These are phyloP conservation scores for Petrocephalus schoutedeni DNA, from an alignment of 2,797 vertebrate genomes.

Conservation along the genomic window DNA sequence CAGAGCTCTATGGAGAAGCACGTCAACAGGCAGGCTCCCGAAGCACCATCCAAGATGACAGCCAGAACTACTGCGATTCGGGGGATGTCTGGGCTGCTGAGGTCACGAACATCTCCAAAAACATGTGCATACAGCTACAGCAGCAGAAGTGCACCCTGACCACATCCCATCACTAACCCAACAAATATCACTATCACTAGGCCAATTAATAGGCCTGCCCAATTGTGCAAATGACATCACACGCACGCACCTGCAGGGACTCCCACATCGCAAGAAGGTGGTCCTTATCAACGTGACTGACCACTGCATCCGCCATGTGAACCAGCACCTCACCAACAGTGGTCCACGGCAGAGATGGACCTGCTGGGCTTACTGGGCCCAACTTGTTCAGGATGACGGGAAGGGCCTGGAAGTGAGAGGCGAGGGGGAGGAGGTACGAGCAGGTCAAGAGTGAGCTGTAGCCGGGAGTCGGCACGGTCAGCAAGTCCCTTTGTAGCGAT, in stretches of 20 bases:
- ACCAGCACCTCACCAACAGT: constrained; percentile 73
- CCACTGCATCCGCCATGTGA: constrained; percentile 74
- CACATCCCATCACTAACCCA: neutral
- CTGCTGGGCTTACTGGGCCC: constrained; percentile 68
- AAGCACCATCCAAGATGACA: neutral
- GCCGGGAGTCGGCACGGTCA: neutral
- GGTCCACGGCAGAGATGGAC: constrained; percentile 68
- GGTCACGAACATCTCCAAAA: neutral
- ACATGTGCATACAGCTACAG: neutral
- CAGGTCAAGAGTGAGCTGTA: neutral
- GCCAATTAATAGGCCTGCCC: neutral
- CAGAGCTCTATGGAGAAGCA: constrained; percentile 52
- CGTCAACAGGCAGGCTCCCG: neutral
- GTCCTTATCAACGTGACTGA: constrained; percentile 67
- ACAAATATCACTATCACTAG: neutral
- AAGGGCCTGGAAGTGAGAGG: constrained; percentile 61
- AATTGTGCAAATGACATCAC: neutral
- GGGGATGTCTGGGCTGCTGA: neutral
- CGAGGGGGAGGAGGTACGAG: neutral
- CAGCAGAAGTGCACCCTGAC: neutral
- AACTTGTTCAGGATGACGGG: constrained; percentile 74
- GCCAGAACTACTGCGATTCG: neutral
- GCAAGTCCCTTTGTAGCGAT: neutral
- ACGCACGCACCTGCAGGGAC: constrained; percentile 69
- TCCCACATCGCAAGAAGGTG: constrained; percentile 79